Evolutionary conservation across 2,888 invertebrate genomes (phyloP).

Genomic region (Chalcis sispes): DNA sequence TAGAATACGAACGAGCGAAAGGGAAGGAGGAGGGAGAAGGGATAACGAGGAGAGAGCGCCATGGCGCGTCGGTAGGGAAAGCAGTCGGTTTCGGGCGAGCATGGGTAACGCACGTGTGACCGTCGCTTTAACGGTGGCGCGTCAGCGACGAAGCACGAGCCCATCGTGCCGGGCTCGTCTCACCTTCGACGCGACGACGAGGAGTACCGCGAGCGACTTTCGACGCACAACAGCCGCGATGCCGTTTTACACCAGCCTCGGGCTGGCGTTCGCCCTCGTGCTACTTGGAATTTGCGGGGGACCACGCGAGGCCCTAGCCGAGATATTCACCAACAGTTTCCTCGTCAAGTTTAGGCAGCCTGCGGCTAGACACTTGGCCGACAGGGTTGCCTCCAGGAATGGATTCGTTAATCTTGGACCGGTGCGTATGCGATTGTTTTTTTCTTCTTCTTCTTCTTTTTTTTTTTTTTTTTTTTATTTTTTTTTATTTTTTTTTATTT

Average conservation of each 20-base stretch:
- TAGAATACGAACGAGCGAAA: conserved; percentile 28
- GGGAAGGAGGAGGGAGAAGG: background rate
- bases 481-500: too few relatives aligned
- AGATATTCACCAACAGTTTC: conserved; percentile 97
- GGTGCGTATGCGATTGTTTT: conserved; percentile 81
- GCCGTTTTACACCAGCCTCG: background rate
- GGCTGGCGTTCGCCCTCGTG: background rate
- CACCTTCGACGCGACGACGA: background rate
- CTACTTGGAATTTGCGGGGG: background rate
- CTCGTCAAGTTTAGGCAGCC: conserved; percentile 91
- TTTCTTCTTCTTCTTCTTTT: background rate
- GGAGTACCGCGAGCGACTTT: background rate
- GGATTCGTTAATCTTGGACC: conserved; percentile 96
- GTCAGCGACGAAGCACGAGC: background rate
- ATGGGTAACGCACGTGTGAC: conserved; percentile 67
- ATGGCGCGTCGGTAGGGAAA: conserved; percentile 20
- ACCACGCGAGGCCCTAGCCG: conserved; percentile 65
- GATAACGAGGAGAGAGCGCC: background rate
- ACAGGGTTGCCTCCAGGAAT: conserved; percentile 88
- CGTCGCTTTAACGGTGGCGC: background rate
- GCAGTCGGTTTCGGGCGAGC: conserved; percentile 68
- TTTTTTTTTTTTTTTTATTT: background rate
- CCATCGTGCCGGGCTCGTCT: background rate
- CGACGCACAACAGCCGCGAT: conserved; percentile 9
- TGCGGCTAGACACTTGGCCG: conserved; percentile 86